Base-by-base conservation (phyloP, 92 coral and sea anemone genomes). In the Phymanthus crucifer region DNA sequence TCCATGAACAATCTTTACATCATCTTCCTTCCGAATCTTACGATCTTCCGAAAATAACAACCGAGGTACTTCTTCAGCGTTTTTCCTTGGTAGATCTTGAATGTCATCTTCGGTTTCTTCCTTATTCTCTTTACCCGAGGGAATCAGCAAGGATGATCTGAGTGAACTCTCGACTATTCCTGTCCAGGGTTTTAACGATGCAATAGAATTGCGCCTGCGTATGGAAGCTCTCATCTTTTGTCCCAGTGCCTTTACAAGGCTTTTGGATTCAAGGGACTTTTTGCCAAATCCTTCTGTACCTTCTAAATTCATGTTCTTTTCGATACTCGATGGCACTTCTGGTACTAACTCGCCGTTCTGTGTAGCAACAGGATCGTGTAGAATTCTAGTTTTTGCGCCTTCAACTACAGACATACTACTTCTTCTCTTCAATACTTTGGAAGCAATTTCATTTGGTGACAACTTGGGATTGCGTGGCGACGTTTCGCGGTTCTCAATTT, bases 201-300 rank as follows among this genome's bases (percentile, higher is more conserved):
- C 92, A 23, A 84, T 88, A 26, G 92, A 88, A 38, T 75, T 84
- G 21, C 89, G 34, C 47, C 89, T 75, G n/a, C 79, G 71, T 23
- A 82, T 24, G 36, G 74, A 73, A 14, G 80, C 80, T 23, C 43
- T 40, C 34, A 82, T 79, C 57, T 74, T 73, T 66, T 82, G 72
- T 54, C 74, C 74, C 40, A 82, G 65, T 5, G 67, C 48, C 13
- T 40, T 48, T 0, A 82, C 74, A 7, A 82, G 64, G 40, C 66
- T 74, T 38, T 82, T 75, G 0, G 61, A 34, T 13, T 64, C 73
- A 32, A 31, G 24, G 33, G 57, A 17, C 26, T 73, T 16, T 16
- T 23, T 40, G 29, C 33, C 43, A 6, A 26, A 19, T 19, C 11
- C 23, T 74, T 47, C 24, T 74, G 21, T n/a, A 75, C 36, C 34